Conservation (phyloP, 2,113 vertebrate genomes). For the Hypanus sabinus region DNA sequence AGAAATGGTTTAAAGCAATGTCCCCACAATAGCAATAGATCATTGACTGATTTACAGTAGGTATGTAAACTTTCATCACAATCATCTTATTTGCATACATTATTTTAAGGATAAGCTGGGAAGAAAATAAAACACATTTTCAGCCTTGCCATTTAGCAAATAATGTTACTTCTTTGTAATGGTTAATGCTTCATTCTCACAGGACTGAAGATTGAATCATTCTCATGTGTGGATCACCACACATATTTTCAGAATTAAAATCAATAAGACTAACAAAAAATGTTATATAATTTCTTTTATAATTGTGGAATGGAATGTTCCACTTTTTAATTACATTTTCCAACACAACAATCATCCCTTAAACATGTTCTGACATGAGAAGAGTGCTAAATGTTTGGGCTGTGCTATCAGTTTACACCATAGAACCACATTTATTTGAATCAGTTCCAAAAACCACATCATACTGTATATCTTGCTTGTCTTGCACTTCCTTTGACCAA, state of each 20-base stretch:
- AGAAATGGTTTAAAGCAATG: not conserved
- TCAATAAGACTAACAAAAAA: slow-evolving; percentile 11
- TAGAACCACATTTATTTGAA: not conserved
- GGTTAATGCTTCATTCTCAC: not conserved
- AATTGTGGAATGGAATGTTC: slow-evolving; percentile 18
- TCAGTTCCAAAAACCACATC: not conserved
- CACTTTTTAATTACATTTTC: not conserved
- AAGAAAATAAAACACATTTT: not conserved
- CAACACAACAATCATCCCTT: not conserved
- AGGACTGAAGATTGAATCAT: not conserved
- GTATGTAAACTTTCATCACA: not conserved
- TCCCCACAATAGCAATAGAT: not conserved
- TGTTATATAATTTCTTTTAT: slow-evolving; percentile 12
- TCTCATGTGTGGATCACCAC: slow-evolving; percentile 8
- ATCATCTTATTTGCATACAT: not conserved
- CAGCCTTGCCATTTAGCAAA: not conserved
- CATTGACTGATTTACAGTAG: not conserved
- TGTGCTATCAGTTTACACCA: not conserved
- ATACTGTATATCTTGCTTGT: not conserved
- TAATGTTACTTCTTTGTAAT: not conserved
- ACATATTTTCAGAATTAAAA: slow-evolving; percentile 23
- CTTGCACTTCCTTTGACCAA: not conserved
- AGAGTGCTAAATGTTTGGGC: not conserved
- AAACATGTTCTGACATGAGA: slow-evolving; percentile 18
- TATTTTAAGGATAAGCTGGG: not conserved